Evolutionary conservation across 1,140 invertebrate species (phyloP), one percentile per base, ranked within the genome.

Genomic region (Venturia canescens): DNA sequence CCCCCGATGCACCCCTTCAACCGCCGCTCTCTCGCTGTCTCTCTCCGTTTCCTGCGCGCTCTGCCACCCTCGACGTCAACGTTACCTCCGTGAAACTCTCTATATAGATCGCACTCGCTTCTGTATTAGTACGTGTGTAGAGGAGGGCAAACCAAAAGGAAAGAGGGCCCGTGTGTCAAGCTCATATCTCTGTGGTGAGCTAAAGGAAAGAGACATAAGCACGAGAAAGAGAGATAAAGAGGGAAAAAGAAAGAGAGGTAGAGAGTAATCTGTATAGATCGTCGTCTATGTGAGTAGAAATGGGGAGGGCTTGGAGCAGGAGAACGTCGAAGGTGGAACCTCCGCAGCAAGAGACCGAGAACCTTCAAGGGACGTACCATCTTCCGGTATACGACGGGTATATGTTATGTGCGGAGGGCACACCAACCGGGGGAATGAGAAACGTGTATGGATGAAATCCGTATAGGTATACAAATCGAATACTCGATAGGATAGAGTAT

Each of bases 71-170:
- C 84, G 83, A 82, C 82, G 84, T 86, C 82, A 84, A 83, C 83
- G 83, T 86, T 88, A 87, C 81, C 81, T 87, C 85, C 84, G 83
- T 78, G 83, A 87, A 86, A 84, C 85, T 84, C 85, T 83, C 75
- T 82, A 76, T 83, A 83, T 69, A 69, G 66, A 69, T 31, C 66
- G 66, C 27, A n/a, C 27, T 15, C 27, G 60, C 11, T 23, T 63
- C n/a, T 63, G 60, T 63, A 23, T 26, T 63, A 23, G 60, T 80
- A 31, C 57, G 75, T 77, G 13, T 66, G 60, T 34, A 29, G 66
- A 23, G 74, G 77, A 81, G 80, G 75, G 70, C 78, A 38, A 60
- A 48, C 29, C 44, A 53, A 63, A 29, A 29, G 21, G 44, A 74
- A 57, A 53, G 53, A 72, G 18, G 31, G 21, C 31, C 38, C 26